Base-by-base conservation (phyloP, 2,113 vertebrate genomes). In the Cranoglanis bouderius region DNA sequence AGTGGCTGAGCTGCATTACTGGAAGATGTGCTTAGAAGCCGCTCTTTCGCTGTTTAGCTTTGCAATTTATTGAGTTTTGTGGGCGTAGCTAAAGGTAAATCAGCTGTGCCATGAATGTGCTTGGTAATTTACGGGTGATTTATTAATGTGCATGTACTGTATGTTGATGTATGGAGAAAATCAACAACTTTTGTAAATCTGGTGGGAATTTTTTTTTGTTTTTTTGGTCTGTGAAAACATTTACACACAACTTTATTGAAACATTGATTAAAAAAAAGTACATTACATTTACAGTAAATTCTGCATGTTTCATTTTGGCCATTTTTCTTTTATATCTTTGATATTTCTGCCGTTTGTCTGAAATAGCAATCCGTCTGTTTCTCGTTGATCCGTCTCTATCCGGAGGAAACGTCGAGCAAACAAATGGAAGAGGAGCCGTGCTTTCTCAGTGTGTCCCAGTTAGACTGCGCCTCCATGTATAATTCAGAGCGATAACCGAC, bases 401-500 rank as follows among this genome's bases (percentile, higher is more conserved):
- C 35, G 2, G 74, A 43, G 40, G 26, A 84, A 65, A 77, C 81
- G 61, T 49, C 16, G 2, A 63, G 35, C 21, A 86, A 86, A 61
- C 67, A 51, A 85, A 84, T 77, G 55, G 55, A 85, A 46, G 35
- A 38, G 87, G 81, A 87, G 61, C 43, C 32, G 7, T 8, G 53
- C 55, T 49, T 61, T 49, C 82, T 57, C 65, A 12, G 16, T 2
- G 78, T 35, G 55, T 61, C 40, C 82, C 87, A n/a, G 87, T 77
- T 75, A 65, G 70, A 84, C 82, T 49, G 87, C 61, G 24, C 72
- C 77, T 38, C 29, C 81, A 81, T 90, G 85, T 90, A 90, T 89
- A 89, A 90, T 90, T 90, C 85, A 90, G 87, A n/a, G 63, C 57
- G 74, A 43, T 82, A 84, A 59, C 70, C 4, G 40, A 61, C 72